Conservation (phyloP, 2,888 invertebrate genomes). For the Habrosyne pyritoides region DNA sequence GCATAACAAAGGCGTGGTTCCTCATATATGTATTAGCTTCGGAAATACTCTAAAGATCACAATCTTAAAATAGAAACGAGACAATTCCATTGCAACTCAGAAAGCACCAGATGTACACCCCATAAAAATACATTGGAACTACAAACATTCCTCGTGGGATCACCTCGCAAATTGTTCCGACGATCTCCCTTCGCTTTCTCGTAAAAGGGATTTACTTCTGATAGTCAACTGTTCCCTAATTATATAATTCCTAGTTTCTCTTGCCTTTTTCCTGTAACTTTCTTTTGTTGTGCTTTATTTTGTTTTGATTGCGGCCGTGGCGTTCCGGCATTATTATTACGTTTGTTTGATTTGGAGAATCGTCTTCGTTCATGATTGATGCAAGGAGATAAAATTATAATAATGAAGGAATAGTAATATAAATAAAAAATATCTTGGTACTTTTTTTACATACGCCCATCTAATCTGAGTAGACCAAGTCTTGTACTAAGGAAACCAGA, state of each 20-base stretch:
- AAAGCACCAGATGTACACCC: background rate
- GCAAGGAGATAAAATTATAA: too few species aligned
- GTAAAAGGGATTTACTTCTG: conserved; percentile 57
- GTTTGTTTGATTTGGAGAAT: conserved; percentile 1
- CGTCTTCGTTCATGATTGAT: too few species aligned
- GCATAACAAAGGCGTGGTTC: background rate
- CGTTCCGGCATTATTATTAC: conserved; percentile 23
- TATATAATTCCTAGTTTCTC: conserved; percentile 49
- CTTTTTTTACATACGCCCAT: too few species aligned
- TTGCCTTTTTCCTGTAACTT: conserved; percentile 36
- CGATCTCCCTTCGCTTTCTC: conserved; percentile 25
- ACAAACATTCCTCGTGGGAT: conserved; percentile 25
- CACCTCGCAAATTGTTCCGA: conserved; percentile 36
- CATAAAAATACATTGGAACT: conserved; percentile 9
- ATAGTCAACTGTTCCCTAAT: conserved; percentile 58
- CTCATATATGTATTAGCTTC: background rate
- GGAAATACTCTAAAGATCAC: background rate
- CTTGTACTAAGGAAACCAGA: too few species aligned
- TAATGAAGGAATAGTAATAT: too few species aligned
- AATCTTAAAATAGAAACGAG: background rate
- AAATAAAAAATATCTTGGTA: too few species aligned
- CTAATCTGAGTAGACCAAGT: too few species aligned
- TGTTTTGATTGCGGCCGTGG: conserved; percentile 24
- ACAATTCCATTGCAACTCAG: background rate
- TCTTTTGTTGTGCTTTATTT: conserved; percentile 21